Evolutionary conservation across 1,140 invertebrate species (phyloP), one percentile per base, ranked within the genome.

Genomic region (Agraylea sexmaculata): DNA sequence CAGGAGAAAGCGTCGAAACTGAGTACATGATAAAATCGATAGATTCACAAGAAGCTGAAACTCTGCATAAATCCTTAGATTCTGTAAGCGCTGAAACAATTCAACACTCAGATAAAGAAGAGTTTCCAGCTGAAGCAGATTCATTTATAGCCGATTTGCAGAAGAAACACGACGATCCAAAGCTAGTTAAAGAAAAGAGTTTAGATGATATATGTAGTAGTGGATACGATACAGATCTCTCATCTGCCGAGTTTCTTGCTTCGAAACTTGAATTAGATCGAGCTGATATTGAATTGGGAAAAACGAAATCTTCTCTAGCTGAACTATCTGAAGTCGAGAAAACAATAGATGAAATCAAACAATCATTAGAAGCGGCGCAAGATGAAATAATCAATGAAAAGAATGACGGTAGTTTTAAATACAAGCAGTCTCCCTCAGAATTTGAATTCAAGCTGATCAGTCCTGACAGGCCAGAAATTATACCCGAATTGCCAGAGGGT

Each of bases 371-470:
- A 53, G 69, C 71, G 8, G 74, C 72, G 1, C 74, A 74, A 47
- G 73, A 69, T 33, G 73, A 77, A 58, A 65, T 77, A 13, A 75
- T 78, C 40, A 73, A 74, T 51, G 74, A 77, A 50, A 68, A 69
- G 57, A 62, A 54, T 64, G 57, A 74, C 40, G 59, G 63, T n/a
- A 68, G 58, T 48, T 68, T 57, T 37, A 66, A 64, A 52, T 65
- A 69, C 25, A 77, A 81, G 54, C 74, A 80, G 46, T 78, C 77
- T 0, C 75, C 77, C 16, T 80, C 77, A 2, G 78, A 82, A 56
- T 81, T 82, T 52, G 75, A 80, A 49, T 77, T 82, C 31, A 77
- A 74, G 54, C 48, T 62, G 18, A 65, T 68, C 17, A 68, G 65
- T 46, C 65, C 65, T 2, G 65, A 68, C 16, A 56, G 56, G 49